Base-by-base conservation (phyloP, 2,113 vertebrate genomes). In the Corvus cornix region DNA sequence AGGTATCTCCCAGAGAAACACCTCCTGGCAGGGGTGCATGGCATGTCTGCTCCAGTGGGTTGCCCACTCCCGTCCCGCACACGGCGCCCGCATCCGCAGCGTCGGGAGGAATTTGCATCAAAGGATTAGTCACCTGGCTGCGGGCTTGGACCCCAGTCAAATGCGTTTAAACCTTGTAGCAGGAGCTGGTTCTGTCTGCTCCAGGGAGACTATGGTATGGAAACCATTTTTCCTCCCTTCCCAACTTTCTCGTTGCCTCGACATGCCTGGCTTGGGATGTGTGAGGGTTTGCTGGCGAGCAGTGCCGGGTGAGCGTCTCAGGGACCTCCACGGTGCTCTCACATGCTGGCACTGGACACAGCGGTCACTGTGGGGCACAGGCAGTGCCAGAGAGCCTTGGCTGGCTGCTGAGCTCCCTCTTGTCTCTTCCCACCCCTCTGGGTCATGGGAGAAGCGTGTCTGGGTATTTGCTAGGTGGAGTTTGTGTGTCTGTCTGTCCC, bases 121-220 rank as follows among this genome's bases (percentile, higher is more conserved):
- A 94, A 92, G 92, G 83, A 92, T 96, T 97, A 95, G 76, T 95
- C 94, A 96, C 96, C 89, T 97, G 94, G 93, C 95, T 95, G 93
- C 3, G 60, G 92, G 82, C 90, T 93, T 96, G 95, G 95, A 94
- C 90, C 92, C 64, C 62, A 95, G 95, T 96, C 95, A 96, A 95
- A 55, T 31, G 60, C 27, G 3, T 93, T 95, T 63, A 84, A 96
- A 92, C 84, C 64, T 83, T 31, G 43, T 67, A 78, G 95, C 90
- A 93, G 69, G 60, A 92, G 92, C 95, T 96, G 92, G 86, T 92
- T 92, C 93, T 90, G 90, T 96, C 88, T 94, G 80, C 76, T 96
- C 64, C 0, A 0, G 52, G 88, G 60, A 95, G 53, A 21, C 73
- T 78, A 58, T 58, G 80, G 90, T 81, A 88, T 88, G 83, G 94